Percentiles rank a stretch among this genome's conserved stretches.
phyloP scores from a whole-genome alignment of 92 coral and sea anemone species.

The Epizoanthus illoricatus region DNA sequence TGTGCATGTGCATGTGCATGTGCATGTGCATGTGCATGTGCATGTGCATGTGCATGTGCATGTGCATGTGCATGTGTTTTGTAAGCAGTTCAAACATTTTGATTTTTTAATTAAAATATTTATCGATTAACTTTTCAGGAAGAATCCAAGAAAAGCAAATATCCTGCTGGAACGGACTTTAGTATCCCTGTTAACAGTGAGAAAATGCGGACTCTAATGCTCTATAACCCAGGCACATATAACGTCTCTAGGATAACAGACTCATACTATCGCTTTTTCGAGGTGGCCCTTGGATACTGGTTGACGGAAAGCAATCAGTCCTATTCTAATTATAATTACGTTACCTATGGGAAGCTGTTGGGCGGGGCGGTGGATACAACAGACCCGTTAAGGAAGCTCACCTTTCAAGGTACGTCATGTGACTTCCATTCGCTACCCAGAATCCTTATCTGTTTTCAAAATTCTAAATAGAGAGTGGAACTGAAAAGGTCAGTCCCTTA shows the following conservation, averaged over 20 bases:
- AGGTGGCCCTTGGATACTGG: slow-evolving; percentile 83
- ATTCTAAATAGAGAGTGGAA: background rate
- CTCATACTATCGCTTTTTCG: slow-evolving; percentile 84
- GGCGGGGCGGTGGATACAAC: slow-evolving; percentile 77
- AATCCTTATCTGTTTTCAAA: background rate
- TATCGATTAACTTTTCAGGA: slow-evolving; percentile 41
- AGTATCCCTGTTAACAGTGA: slow-evolving; percentile 61
- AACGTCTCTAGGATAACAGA: slow-evolving; percentile 67
- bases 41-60: too few relatives aligned
- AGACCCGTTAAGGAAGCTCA: slow-evolving; percentile 50
- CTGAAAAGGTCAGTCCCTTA: too few relatives aligned
- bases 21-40: too few relatives aligned
- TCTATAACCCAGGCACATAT: slow-evolving; percentile 60
- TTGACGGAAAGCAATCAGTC: slow-evolving; percentile 76
- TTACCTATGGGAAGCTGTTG: slow-evolving; percentile 53
- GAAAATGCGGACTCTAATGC: slow-evolving; percentile 71
- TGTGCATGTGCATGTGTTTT: too few relatives aligned
- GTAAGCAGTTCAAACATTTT: too few relatives aligned
- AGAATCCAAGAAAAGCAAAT: slow-evolving; percentile 65
- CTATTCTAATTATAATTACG: slow-evolving; percentile 55
- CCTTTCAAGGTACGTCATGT: slow-evolving; percentile 52
- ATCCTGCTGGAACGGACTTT: slow-evolving; percentile 79
- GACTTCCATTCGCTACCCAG: background rate
- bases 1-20: too few relatives aligned
- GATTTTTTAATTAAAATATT: too few relatives aligned